Conservation (phyloP, 35 echinoderm and acorn worm genomes). For the Ptychodera flava region DNA sequence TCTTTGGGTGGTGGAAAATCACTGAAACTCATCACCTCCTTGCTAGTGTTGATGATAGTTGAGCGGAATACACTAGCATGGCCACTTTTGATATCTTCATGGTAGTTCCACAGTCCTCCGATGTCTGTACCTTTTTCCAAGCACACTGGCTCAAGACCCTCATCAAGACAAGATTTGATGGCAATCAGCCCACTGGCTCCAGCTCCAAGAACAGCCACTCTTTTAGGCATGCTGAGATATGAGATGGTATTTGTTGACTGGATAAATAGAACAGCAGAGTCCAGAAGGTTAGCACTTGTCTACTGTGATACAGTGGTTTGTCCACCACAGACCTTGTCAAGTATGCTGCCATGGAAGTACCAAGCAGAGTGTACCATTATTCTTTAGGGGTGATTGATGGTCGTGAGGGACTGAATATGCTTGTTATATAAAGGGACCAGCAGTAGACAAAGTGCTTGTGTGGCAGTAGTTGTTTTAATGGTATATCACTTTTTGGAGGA, state of each 20-base stretch:
- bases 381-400: no score
- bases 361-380: no score
- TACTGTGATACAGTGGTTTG: no score
- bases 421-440: no score
- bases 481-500: no score
- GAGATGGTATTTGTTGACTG: neutral
- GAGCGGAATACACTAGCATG: slow-evolving; percentile 46
- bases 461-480: no score
- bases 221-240: neutral
- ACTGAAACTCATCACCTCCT: slow-evolving; percentile 45
- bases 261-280: neutral
- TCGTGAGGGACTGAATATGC: no score
- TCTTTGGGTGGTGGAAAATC: slow-evolving; percentile 55
- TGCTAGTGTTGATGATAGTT: slow-evolving; percentile 43
- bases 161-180: slow-evolving; percentile 48
- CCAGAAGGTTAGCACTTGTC: no score
- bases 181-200: slow-evolving; percentile 42
- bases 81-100: slow-evolving; percentile 18
- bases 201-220: slow-evolving; percentile 34
- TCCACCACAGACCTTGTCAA: no score
- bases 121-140: slow-evolving; percentile 40
- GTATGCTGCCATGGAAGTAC: no score
- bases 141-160: slow-evolving; percentile 40
- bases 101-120: slow-evolving; percentile 42
- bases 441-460: no score